A percentile compares a stretch with the other conserved stretches of the same genome.
phyloP scores from a whole-genome alignment of 2,888 invertebrate species.

The Elaeidobius kamerunicus region DNA sequence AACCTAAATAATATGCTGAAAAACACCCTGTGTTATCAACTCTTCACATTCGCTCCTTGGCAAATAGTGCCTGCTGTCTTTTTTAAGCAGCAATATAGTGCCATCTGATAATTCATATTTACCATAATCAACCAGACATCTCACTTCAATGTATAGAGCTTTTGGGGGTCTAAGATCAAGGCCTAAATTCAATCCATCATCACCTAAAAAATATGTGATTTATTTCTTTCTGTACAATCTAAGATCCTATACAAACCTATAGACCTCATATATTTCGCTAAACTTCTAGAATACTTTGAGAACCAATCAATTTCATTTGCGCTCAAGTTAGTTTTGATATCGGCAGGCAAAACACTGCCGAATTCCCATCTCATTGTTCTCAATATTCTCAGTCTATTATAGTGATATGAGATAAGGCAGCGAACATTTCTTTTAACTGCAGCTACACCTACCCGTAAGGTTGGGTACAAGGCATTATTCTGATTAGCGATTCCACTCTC shows the following conservation, averaged over 20 bases:
- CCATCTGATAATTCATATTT: constrained; percentile 93
- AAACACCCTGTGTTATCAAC: constrained; percentile 83
- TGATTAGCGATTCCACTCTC: constrained; percentile 27
- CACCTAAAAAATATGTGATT: constrained; percentile 55
- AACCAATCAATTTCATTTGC: constrained; percentile 87
- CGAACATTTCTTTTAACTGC: constrained; percentile 86
- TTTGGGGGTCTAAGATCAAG: constrained; percentile 89
- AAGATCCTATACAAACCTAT: no score
- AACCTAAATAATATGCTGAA: constrained; percentile 63
- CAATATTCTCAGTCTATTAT: constrained; percentile 76
- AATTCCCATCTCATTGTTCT: constrained; percentile 93
- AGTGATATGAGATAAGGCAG: constrained; percentile 80
- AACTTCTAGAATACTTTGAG: constrained; percentile 77
- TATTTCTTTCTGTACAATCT: no score
- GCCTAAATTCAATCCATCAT: constrained; percentile 81
- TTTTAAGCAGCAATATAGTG: constrained; percentile 82
- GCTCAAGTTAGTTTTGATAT: constrained; percentile 75
- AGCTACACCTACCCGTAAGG: constrained; percentile 80
- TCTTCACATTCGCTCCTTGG: constrained; percentile 87
- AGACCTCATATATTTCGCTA: constrained; percentile 83
- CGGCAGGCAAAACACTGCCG: constrained; percentile 85
- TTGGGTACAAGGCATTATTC: constrained; percentile 54
- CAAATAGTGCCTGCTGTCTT: constrained; percentile 87
- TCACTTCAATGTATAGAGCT: constrained; percentile 86
- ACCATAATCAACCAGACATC: constrained; percentile 88